Base-by-base conservation (phyloP, 2,113 vertebrate genomes). In the Odocoileus virginianus region DNA sequence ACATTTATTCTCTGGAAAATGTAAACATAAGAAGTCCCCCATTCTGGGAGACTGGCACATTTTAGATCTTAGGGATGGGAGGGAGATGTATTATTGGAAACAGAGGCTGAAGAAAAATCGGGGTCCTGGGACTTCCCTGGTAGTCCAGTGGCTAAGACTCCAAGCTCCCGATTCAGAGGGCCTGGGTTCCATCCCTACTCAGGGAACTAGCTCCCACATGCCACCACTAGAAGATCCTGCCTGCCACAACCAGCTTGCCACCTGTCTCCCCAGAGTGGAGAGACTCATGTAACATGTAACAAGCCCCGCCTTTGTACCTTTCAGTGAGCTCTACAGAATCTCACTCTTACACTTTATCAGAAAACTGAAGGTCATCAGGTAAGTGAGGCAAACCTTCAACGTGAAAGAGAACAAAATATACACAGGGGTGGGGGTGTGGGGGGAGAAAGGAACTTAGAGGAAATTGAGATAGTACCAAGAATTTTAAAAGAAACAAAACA, bases 311-410 rank as follows among this genome's bases (percentile, higher is more conserved):
- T 27, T 5, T 5, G 28, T 3, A 52, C 21, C 25, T 61, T 74
- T 57, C 55, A 52, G 3, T 81, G 91, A 6, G 7, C 45, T 83
- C 2, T 30, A 5, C 28, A 78, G 15, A 30, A n/a, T 61, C 16
- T 58, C 36, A 60, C 16, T 87, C 25, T 85, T 85, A 85, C 71
- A 50, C 83, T n/a, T 95, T 21, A 74, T 79, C 58, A 90, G 36
- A 71, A 23, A 87, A 3, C 54, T 79, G 83, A 15, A 40, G 27
- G 30, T 7, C 30, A 82, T 15, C 84, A 91, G 21, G 21, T 61
- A 78, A 3, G 21, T 78, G 30, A 86, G 25, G n/a, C 57, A 93
- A 85, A 55, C 28, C 17, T 78, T 5, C n/a, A 92, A 52, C 15
- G 2, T 30, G 15, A 84, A 74, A 71, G 30, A 47, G 30, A 45